Evolutionary conservation across 2,797 vertebrate species (phyloP), one percentile per base, ranked within the genome.

Genomic region (Coilia nasus): DNA sequence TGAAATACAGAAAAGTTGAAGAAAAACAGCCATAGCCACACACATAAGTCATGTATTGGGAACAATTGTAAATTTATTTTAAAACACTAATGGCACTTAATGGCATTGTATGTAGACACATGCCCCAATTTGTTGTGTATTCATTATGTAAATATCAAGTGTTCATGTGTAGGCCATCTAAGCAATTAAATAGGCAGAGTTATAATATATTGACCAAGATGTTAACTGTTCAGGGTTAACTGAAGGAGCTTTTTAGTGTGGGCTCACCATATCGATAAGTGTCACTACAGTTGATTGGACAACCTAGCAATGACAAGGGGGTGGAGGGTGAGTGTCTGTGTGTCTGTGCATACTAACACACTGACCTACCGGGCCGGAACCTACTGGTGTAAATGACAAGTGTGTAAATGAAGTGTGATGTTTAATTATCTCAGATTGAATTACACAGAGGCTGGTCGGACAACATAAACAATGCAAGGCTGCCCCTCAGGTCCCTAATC

Each of bases 341-440:
- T 54, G 67, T 35, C 28, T 15, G 1, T 19, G 28, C 67, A 25
- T 44, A 7, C 50, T 54, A 35, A 19, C 28, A 11, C 15, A 78
- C 71, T 44, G 35, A 78, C 35, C 35, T 21, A 41, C 17, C 1
- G 4, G 35, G 31, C 31, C 19, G 2, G n/a, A n/a, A n/a, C n/a
- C n/a, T n/a, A n/a, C n/a, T n/a, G n/a, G 71, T 21, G 71, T 21
- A 12, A 78, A 44, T 75, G 35, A 35, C 41, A 31, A 3, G 15
- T 78, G 7, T 41, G 17, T 44, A 78, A 78, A 78, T 78, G 31
- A 44, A 78, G 6, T 44, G 31, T 78, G 71, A 44, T 78, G 35
- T 44, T 78, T 78, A 78, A 78, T 78, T 78, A 78, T 44, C 71
- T 78, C 35, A 11, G 35, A 78, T 78, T 21, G 71, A 78, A 44